phyloP scores from a whole-genome alignment of 2,797 vertebrate species.

The Tinamus major region DNA sequence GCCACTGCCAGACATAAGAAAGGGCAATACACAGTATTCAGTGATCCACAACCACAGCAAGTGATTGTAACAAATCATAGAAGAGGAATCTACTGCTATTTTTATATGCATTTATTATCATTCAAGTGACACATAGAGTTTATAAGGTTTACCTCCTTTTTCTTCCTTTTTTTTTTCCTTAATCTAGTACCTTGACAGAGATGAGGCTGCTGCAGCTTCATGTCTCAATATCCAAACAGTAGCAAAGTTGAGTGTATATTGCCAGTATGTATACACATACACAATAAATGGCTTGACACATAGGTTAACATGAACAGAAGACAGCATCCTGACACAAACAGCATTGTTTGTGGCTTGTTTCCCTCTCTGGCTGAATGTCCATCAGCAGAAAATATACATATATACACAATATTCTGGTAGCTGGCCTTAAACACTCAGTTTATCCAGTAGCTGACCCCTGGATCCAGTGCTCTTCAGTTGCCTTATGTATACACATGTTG shows the following conservation, averaged over 20 bases:
- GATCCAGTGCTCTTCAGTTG: not conserved
- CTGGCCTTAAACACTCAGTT: not conserved
- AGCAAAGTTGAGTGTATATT: not conserved
- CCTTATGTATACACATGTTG: not conserved
- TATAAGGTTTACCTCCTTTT: not conserved
- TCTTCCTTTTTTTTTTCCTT: not conserved
- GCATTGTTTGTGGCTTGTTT: not conserved
- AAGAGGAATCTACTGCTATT: conserved; percentile 5
- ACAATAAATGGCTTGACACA: not conserved
- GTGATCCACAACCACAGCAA: not conserved
- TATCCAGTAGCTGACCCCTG: not conserved
- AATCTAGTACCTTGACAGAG: not conserved
- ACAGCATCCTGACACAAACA: not conserved
- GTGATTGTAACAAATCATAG: not conserved
- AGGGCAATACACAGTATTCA: not conserved
- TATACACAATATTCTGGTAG: not conserved
- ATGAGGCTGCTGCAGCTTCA: not conserved
- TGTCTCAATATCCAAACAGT: not conserved
- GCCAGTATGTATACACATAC: not conserved
- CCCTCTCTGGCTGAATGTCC: not conserved
- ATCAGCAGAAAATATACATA: not conserved
- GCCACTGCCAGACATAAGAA: not conserved
- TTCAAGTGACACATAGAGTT: not conserved
- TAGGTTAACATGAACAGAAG: not conserved
- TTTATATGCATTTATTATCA: not conserved